Percentiles rank a stretch among this genome's conserved stretches.
These are phyloP conservation scores for Pentalonia nigronervosa DNA, from an alignment of 1,140 invertebrate species.

Conservation along the genomic window DNA sequence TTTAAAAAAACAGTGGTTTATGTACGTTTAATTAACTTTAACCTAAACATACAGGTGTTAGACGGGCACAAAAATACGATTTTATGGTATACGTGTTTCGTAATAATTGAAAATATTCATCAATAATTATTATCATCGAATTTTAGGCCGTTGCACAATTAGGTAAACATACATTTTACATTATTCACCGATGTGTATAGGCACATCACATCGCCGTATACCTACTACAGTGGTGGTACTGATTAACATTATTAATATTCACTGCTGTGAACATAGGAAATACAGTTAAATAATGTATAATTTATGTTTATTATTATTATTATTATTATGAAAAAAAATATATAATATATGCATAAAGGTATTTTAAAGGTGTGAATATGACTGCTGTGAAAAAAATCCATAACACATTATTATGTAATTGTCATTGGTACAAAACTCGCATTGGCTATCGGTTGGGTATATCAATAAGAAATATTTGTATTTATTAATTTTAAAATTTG, in stretches of 20 bases:
- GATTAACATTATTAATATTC: background rate
- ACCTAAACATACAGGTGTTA: background rate
- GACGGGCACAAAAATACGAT: background rate
- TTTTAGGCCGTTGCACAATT: too few species aligned
- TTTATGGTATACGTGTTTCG: background rate
- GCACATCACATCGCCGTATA: too few species aligned
- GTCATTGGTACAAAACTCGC: background rate
- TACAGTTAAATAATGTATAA: background rate
- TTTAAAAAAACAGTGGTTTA: background rate
- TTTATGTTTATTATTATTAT: background rate
- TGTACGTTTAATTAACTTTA: background rate
- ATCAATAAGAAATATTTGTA: too few species aligned
- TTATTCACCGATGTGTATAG: too few species aligned
- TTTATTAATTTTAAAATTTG: too few species aligned
- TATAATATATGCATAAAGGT: background rate
- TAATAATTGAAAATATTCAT: background rate
- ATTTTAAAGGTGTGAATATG: background rate
- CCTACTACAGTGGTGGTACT: background rate
- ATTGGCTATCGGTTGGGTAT: background rate
- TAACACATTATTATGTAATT: background rate
- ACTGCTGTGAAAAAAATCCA: background rate
- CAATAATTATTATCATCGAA: background rate
- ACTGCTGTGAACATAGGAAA: background rate
- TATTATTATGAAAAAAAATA: background rate
- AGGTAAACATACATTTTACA: too few species aligned